A percentile compares a stretch with the other conserved stretches of the same genome.
These are phyloP conservation scores for Strongylocentrotus purpuratus DNA, from an alignment of 35 echinoderm and acorn worm genomes.

Conservation along the genomic window DNA sequence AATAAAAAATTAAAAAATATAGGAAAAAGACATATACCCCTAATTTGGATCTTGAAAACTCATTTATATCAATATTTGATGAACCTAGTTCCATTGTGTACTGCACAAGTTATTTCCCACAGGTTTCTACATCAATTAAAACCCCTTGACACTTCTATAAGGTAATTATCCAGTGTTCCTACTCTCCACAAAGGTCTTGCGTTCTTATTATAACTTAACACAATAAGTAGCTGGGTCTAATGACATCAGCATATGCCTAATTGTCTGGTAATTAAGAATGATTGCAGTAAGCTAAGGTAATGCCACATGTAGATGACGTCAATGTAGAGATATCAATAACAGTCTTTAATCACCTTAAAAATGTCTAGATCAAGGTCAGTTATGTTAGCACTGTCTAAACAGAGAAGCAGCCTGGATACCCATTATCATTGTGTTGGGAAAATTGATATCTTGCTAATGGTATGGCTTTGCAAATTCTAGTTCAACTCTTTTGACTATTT, in stretches of 20 bases:
- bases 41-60: not conserved
- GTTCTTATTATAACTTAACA: not conserved
- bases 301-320: not conserved
- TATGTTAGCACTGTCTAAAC: not conserved
- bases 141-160: not conserved
- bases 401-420: not conserved
- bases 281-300: not conserved
- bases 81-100: not conserved
- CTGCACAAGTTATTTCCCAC: not conserved
- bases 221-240: not conserved
- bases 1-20: too few relatives aligned
- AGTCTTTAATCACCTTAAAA: not conserved
- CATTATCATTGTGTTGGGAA: not conserved
- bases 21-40: not conserved
- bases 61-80: not conserved
- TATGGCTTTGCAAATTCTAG: too few relatives aligned
- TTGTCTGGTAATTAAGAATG: not conserved
- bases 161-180: not conserved
- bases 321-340: not conserved
- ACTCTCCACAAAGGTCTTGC: not conserved
- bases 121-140: not conserved
- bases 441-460: too few relatives aligned
- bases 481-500: too few relatives aligned
- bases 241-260: not conserved
- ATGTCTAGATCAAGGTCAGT: not conserved